These are phyloP conservation scores for Polydrusus cervinus DNA, from an alignment of 2,888 invertebrate species.

Conservation along the genomic window DNA sequence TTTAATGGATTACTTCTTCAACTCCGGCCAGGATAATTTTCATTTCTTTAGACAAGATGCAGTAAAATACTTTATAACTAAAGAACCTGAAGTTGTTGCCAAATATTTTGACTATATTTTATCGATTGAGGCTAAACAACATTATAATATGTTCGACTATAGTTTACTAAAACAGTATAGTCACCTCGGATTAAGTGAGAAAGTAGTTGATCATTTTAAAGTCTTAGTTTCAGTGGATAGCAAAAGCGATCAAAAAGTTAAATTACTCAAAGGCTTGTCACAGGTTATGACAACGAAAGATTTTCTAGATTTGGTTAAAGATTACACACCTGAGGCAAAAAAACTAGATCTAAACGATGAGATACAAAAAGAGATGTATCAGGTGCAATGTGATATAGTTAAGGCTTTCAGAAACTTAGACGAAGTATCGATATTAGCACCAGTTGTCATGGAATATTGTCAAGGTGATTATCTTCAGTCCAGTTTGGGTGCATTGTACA, in stretches of 20 bases:
- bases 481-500: constrained; percentile 55
- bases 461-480: constrained; percentile 58
- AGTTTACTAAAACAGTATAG: constrained; percentile 11
- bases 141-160: neutral
- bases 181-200: constrained; percentile 28
- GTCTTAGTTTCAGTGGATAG: constrained; percentile 24
- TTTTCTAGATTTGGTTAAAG: constrained; percentile 48
- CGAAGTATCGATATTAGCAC: constrained; percentile 49
- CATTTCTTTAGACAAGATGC: neutral
- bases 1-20: constrained; percentile 1
- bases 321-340: constrained; percentile 54
- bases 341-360: constrained; percentile 55
- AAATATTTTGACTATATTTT: constrained; percentile 17
- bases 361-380: constrained; percentile 51
- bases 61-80: neutral
- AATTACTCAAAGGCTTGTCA: constrained; percentile 40
- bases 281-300: constrained; percentile 54
- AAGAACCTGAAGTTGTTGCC: constrained; percentile 17
- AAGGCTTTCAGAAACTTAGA: constrained; percentile 45
- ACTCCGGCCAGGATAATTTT: neutral
- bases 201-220: constrained; percentile 35
- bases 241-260: neutral
- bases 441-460: constrained; percentile 55
- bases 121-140: neutral
- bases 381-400: constrained; percentile 53